phyloP scores from a whole-genome alignment of 2,888 invertebrate genomes.

The Lasioglossum zephyrum region DNA sequence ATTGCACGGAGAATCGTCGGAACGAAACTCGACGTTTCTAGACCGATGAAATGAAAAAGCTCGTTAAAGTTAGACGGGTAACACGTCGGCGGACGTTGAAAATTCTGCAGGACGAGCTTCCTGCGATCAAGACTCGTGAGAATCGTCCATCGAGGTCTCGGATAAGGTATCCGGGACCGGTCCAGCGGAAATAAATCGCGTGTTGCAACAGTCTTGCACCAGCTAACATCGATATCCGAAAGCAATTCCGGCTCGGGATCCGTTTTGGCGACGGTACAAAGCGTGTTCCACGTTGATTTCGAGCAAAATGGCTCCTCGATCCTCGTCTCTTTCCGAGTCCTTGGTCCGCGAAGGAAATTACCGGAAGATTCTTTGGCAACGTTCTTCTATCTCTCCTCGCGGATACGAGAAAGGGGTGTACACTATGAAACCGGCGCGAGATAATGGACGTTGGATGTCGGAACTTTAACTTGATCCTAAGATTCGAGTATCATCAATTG shows the following conservation, averaged over 20 bases:
- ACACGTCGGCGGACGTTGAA: not conserved
- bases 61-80: not conserved
- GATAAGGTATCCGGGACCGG: constrained; percentile 5
- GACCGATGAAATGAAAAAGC: not conserved
- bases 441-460: not conserved
- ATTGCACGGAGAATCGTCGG: not conserved
- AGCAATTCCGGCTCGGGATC: constrained; percentile 47
- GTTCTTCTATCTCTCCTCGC: not conserved
- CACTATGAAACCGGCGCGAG: not conserved
- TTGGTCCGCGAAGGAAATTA: constrained; percentile 9
- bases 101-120: not conserved
- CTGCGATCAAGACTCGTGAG: not conserved
- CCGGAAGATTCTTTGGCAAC: constrained; percentile 37
- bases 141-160: constrained; percentile 1
- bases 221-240: constrained; percentile 40
- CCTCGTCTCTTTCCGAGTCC: not conserved
- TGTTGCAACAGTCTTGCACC: constrained; percentile 16
- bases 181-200: constrained; percentile 44
- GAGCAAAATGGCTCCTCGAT: constrained; percentile 34
- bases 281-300: constrained; percentile 40
- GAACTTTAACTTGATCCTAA: not conserved
- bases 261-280: constrained; percentile 52
- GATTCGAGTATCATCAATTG: constrained; percentile 3
- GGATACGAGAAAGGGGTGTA: not conserved
- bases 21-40: not conserved